phyloP scores from a whole-genome alignment of 2,797 vertebrate genomes.

The Sebastolobus altivelis region DNA sequence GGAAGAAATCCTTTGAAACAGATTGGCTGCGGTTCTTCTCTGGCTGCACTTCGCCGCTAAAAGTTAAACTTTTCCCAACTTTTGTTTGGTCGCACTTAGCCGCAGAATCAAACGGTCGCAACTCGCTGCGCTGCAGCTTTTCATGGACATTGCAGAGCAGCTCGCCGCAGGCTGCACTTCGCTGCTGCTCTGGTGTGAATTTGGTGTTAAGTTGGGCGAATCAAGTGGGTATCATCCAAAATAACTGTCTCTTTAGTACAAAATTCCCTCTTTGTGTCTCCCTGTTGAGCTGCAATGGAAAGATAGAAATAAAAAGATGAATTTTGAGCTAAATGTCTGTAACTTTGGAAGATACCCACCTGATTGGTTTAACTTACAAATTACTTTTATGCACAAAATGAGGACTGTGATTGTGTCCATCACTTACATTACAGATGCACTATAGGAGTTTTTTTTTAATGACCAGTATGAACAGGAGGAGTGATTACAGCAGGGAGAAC shows the following conservation, averaged over 20 bases:
- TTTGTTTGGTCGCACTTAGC: too few relatives aligned
- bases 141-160: too few relatives aligned
- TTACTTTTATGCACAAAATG: background rate
- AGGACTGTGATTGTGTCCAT: background rate
- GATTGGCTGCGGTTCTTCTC: too few relatives aligned
- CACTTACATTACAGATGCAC: background rate
- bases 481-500: background rate
- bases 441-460: background rate
- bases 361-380: background rate
- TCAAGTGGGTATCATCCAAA: background rate
- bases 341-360: background rate
- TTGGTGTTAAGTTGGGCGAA: rapidly evolving
- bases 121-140: too few relatives aligned
- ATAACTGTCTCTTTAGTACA: too few relatives aligned
- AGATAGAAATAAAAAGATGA: background rate
- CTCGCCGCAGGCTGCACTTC: too few relatives aligned
- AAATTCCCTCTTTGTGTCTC: background rate
- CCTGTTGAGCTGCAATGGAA: background rate
- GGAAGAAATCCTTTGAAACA: too few relatives aligned
- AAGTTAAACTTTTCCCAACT: too few relatives aligned
- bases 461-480: background rate
- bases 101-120: too few relatives aligned
- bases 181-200: too few relatives aligned
- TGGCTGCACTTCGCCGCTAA: too few relatives aligned
- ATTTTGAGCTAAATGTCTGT: too few relatives aligned